Conservation (phyloP, 2,888 invertebrate species). For the Lasiommata megera region DNA sequence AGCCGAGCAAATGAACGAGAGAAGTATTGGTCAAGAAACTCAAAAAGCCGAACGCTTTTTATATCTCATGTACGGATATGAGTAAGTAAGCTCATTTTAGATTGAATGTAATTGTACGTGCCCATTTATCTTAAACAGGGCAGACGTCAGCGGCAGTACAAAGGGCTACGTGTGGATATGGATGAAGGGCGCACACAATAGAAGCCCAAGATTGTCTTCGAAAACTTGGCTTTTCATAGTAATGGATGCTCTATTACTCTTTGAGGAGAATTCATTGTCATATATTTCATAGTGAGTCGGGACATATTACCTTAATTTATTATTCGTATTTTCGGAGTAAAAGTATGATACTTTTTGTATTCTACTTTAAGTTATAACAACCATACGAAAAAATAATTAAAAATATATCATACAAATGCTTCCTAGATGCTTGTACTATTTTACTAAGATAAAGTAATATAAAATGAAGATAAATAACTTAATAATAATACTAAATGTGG, state of each 20-base stretch:
- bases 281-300: constrained; percentile 23
- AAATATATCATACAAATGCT: too few species aligned
- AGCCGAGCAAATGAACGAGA: not conserved
- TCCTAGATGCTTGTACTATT: too few species aligned
- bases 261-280: constrained; percentile 26
- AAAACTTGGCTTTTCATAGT: constrained; percentile 35
- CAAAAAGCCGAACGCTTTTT: not conserved
- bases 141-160: constrained; percentile 64
- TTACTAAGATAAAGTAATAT: too few species aligned
- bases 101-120: constrained; percentile 63
- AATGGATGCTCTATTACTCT: constrained; percentile 34
- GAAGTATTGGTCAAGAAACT: not conserved
- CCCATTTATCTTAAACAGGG: constrained; percentile 68
- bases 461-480: too few species aligned
- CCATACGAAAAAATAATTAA: too few species aligned
- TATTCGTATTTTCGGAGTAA: too few species aligned
- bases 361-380: too few species aligned
- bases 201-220: constrained; percentile 36
- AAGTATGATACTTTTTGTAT: too few species aligned
- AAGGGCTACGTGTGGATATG: constrained; percentile 62
- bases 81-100: constrained; percentile 44
- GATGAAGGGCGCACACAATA: constrained; percentile 51
- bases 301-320: constrained; percentile 10
- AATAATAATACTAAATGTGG: too few species aligned
- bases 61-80: constrained; percentile 17